These are phyloP conservation scores for Epiblema foenella DNA, from an alignment of 2,888 invertebrate genomes.

Conservation along the genomic window DNA sequence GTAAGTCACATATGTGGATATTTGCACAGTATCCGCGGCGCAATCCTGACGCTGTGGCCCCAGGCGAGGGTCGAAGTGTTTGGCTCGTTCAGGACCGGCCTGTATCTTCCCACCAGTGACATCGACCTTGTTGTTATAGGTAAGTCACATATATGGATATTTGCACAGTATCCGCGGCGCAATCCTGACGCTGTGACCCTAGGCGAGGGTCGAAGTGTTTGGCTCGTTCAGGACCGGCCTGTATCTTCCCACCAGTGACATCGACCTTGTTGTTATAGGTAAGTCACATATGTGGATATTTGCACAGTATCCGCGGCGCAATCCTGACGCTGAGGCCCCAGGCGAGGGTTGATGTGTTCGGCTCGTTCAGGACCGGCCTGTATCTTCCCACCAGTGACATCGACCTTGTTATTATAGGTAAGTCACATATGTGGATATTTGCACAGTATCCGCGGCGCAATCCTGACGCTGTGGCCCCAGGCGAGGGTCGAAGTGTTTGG, in stretches of 20 bases:
- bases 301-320: neutral
- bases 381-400: neutral
- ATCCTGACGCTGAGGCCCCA: neutral
- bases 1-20: neutral
- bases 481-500: slow-evolving; percentile 99
- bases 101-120: slow-evolving; percentile 98
- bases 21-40: slow-evolving; percentile 93
- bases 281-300: slow-evolving; percentile 51
- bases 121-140: slow-evolving; percentile 88
- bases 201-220: no score
- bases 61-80: slow-evolving; percentile 98
- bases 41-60: slow-evolving; percentile 95
- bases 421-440: no score
- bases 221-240: slow-evolving; percentile 89
- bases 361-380: no score
- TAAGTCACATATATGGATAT: slow-evolving; percentile 56
- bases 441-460: slow-evolving; percentile 93
- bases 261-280: slow-evolving; percentile 87
- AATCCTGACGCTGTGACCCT: slow-evolving; percentile 78
- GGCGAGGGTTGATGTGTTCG: no score
- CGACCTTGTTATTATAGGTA: no score
- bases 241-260: slow-evolving; percentile 97
- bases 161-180: slow-evolving; percentile 79
- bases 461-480: slow-evolving; percentile 95
- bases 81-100: slow-evolving; percentile 98